A percentile compares a stretch with the other conserved stretches of the same genome.
Evolutionary conservation across 2,888 invertebrate species (phyloP).

Genomic region (Drosophila phalerata): DNA sequence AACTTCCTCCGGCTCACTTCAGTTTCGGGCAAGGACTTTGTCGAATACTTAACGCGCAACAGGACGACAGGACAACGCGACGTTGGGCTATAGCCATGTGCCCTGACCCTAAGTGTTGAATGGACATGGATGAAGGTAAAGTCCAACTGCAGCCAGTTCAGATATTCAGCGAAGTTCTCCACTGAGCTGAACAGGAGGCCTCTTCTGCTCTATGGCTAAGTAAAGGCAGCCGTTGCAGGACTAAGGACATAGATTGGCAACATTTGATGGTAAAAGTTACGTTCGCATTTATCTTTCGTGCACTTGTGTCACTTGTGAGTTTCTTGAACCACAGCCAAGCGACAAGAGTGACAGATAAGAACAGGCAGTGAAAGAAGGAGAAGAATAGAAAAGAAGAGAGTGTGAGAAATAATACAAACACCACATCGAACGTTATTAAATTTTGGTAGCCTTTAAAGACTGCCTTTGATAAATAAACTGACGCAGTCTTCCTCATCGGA

Average conservation of each 20-base stretch:
- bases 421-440: slow-evolving; percentile 53
- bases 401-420: slow-evolving; percentile 32
- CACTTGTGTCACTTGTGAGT: slow-evolving; percentile 79
- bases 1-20: slow-evolving; percentile 53
- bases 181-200: slow-evolving; percentile 28
- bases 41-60: slow-evolving; percentile 62
- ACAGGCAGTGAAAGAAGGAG: not conserved
- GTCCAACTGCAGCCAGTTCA: slow-evolving; percentile 40
- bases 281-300: slow-evolving; percentile 78
- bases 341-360: slow-evolving; percentile 37
- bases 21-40: slow-evolving; percentile 43
- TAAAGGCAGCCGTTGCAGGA: slow-evolving; percentile 8
- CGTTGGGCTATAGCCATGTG: not conserved
- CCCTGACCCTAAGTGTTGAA: slow-evolving; percentile 34
- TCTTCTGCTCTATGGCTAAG: slow-evolving; percentile 28
- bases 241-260: slow-evolving; percentile 73
- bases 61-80: slow-evolving; percentile 24
- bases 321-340: slow-evolving; percentile 80
- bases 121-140: slow-evolving; percentile 36
- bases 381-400: not conserved
- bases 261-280: slow-evolving; percentile 80
- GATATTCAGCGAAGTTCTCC: slow-evolving; percentile 14
- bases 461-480: slow-evolving; percentile 51
- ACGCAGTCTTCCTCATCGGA: slow-evolving; percentile 19
- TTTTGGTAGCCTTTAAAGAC: slow-evolving; percentile 38